phyloP scores from a whole-genome alignment of 2,888 invertebrate species.

The Nymphalis polychloros region DNA sequence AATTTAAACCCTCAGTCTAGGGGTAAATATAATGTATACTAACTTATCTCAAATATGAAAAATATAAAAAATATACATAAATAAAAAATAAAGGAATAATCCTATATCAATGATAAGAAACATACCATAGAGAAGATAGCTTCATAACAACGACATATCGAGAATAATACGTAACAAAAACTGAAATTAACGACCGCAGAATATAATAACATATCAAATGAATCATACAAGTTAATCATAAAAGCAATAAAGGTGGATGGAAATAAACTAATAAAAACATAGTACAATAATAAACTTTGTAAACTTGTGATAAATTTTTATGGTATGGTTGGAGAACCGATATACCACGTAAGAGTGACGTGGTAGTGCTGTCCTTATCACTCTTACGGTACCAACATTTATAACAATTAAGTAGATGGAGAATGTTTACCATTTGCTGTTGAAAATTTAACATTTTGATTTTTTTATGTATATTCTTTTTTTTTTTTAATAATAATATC shows the following conservation, averaged over 20 bases:
- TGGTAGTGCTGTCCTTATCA: neutral
- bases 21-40: too few species aligned
- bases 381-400: constrained; percentile 1
- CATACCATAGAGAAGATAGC: neutral
- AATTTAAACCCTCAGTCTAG: too few species aligned
- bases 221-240: constrained; percentile 17
- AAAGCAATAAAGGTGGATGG: constrained; percentile 25
- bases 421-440: neutral
- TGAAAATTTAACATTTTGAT: neutral
- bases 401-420: neutral
- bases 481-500: too few species aligned
- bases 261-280: constrained; percentile 31
- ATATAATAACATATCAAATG: constrained; percentile 10
- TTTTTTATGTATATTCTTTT: neutral
- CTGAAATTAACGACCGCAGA: neutral
- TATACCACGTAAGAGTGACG: constrained; percentile 23
- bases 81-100: too few species aligned
- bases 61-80: too few species aligned
- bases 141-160: neutral
- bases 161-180: neutral
- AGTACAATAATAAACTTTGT: constrained; percentile 32
- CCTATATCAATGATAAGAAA: neutral
- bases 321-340: constrained; percentile 22
- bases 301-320: constrained; percentile 30
- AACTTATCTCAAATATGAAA: too few species aligned